A percentile compares a stretch with the other conserved stretches of the same genome.
These are phyloP conservation scores for Melopsittacus undulatus DNA, from an alignment of 2,797 vertebrate genomes.

Conservation along the genomic window DNA sequence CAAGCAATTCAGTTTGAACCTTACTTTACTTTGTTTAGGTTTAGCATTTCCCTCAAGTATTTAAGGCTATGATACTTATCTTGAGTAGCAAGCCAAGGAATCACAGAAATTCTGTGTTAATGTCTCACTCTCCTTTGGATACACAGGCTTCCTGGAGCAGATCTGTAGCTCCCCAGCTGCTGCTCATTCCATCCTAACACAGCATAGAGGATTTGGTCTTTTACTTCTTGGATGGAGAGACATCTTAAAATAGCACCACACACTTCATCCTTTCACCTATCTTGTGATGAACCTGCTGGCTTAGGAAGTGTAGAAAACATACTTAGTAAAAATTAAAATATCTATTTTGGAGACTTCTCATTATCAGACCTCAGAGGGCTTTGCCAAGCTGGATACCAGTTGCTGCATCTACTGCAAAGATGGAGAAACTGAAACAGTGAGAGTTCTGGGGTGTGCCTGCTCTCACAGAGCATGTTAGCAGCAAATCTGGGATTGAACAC, in stretches of 20 bases:
- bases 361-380: background rate
- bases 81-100: slow-evolving; percentile 47
- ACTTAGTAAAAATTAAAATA: background rate
- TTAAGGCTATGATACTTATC: slow-evolving; percentile 42
- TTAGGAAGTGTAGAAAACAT: background rate
- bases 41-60: slow-evolving; percentile 60
- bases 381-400: background rate
- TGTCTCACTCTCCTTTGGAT: background rate
- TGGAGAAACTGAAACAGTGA: background rate
- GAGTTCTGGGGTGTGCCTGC: background rate
- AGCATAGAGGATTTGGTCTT: background rate
- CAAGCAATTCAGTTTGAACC: slow-evolving; percentile 27
- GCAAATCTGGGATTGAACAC: background rate
- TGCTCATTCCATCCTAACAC: background rate
- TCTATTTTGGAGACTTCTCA: background rate
- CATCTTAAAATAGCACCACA: background rate
- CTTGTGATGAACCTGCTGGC: background rate
- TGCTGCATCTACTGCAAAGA: background rate
- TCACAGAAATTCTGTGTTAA: slow-evolving; percentile 41
- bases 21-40: slow-evolving; percentile 30
- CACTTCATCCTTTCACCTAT: background rate
- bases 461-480: background rate
- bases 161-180: background rate
- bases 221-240: background rate
- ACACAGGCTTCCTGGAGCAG: background rate